Base-by-base conservation (phyloP, 2,888 invertebrate species). In the Aradus depressus region DNA sequence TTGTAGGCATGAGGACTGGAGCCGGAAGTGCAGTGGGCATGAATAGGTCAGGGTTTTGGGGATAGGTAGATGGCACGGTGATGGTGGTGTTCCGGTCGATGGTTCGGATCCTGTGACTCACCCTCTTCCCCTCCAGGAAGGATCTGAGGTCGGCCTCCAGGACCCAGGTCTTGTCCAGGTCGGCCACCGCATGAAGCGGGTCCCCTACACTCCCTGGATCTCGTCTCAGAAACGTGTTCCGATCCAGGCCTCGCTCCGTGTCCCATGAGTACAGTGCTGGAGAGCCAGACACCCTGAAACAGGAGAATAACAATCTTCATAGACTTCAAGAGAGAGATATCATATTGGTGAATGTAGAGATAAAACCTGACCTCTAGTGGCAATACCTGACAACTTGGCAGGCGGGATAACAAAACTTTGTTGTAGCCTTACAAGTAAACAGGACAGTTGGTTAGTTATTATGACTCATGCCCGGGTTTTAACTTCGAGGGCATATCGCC, bases 221-320 rank as follows among this genome's bases (percentile, higher is more conserved):
- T 2, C 54, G 42, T 10, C 48, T 39, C 16, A 44, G 37, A 10
- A 54, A 34, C 35, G 55, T 53, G 35, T 59, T 55, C 14, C 50
- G 32, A 12, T 21, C 25, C 14, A 58, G 45, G 4, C 49, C 52
- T n/a, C 34, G 42, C 18, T 38, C 28, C 2, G 75, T 70, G 63
- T 80, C 74, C 80, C 80, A 80, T 65, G 75, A 70, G 63, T 74
- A 79, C 44, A 80, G 72, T 54, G 77, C 76, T 12, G 75, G 72
- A 59, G 76, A 73, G 14, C 78, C 77, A 62, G 53, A 47, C 23
- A 54, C 51, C 34, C 56, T 66, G 50, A 67, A 66, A 59, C 44
- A 56, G n/a, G n/a, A n/a, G n/a, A n/a, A n/a, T n/a, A n/a, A n/a
- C n/a, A n/a, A n/a, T n/a, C n/a, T n/a, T n/a, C n/a, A n/a, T n/a